Conservation (phyloP, 1,140 invertebrate species). For the Lordiphosa collinella region DNA sequence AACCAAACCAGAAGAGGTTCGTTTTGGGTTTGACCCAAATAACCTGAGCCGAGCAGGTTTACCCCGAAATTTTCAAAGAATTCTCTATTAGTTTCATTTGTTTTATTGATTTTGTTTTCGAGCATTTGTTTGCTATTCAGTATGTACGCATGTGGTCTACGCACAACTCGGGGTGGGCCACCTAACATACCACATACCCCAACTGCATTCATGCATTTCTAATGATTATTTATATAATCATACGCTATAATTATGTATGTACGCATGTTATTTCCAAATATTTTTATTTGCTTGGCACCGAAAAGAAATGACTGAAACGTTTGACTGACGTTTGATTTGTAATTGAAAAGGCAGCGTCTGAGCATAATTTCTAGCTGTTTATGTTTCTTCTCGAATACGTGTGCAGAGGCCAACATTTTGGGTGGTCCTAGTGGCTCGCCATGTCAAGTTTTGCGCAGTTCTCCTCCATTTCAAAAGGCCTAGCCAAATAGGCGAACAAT, state of each 20-base stretch:
- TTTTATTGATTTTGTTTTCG: too few relatives aligned
- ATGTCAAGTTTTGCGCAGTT: constrained; percentile 35
- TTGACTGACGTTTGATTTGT: constrained; percentile 69
- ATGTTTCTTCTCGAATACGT: constrained; percentile 19
- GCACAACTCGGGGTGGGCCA: too few relatives aligned
- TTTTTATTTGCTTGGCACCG: constrained; percentile 45
- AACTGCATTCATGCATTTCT: too few relatives aligned
- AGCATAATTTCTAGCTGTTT: constrained; percentile 59
- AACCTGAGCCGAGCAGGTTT: too few relatives aligned
- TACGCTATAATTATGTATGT: constrained; percentile 30
- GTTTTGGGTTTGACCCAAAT: too few relatives aligned
- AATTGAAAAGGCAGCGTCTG: constrained; percentile 42
- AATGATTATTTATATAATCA: too few relatives aligned
- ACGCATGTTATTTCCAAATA: constrained; percentile 48
- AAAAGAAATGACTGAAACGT: constrained; percentile 18
- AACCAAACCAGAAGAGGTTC: too few relatives aligned
- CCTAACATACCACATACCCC: too few relatives aligned
- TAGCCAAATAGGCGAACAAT: constrained; percentile 27
- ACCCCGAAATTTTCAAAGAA: too few relatives aligned
- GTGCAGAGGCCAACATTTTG: constrained; percentile 31
- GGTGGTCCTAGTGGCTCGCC: constrained; percentile 35
- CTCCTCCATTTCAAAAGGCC: constrained; percentile 62
- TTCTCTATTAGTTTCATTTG: too few relatives aligned
- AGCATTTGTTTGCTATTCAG: too few relatives aligned
- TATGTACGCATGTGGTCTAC: too few relatives aligned